Evolutionary conservation across 1,140 invertebrate genomes (phyloP), one percentile per base, ranked within the genome.

Genomic region (Drosophila leontia): DNA sequence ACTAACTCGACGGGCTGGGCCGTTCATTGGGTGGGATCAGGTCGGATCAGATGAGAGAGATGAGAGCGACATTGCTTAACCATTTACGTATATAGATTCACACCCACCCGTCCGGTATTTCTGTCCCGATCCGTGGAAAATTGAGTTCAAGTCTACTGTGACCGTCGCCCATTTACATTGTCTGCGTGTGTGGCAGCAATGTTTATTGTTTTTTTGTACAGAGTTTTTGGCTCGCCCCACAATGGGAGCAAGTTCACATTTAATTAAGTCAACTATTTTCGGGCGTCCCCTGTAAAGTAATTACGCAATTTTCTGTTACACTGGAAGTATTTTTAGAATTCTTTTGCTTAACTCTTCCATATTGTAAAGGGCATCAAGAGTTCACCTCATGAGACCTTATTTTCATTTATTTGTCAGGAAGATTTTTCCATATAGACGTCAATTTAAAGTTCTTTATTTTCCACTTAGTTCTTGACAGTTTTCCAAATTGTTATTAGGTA

Each of bases 241-340:
- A 72, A 65, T 83, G 64, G 75, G 67, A 71, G 41, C 85, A 88
- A 88, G 85, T 85, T 85, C 85, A 90, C 41, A 90, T 75, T 67
- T 76, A 90, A 88, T 88, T 88, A 76, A 85, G 64, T 63, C 65
- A 56, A 64, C 63, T 79, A 82, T 81, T 83, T 88, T 78, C 53
- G 59, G 85, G 57, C 55, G 60, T 67, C 55, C 44, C 32, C 62
- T 13, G 11, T 23, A 45, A 50, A 26, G 34, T 60, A 69, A 70
- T 88, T 90, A 63, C 82, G 67, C 58, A 85, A 82, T 68, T 61
- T 87, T 39, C 34, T 37, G 34, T 55, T 53, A 58, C 50, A 70
- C 35, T 32, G 34, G 61, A 11, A 51, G 62, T 45, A 42, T 11
- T 32, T 23, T 17, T 7, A 32, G 6, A 12, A 19, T 17, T 9